Conservation (phyloP, 2,113 vertebrate species). For the Symphodus melops region DNA sequence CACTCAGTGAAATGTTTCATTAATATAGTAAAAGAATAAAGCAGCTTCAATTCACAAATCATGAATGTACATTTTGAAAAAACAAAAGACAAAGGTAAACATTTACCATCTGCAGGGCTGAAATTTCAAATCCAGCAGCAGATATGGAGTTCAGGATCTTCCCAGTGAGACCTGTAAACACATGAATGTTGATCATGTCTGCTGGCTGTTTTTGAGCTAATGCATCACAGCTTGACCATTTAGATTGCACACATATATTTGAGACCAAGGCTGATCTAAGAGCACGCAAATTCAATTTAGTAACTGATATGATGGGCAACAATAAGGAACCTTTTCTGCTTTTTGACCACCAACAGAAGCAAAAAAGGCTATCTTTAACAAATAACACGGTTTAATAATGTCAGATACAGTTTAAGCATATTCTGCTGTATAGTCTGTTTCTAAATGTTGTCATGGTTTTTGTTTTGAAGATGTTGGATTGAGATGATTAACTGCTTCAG, state of each 20-base stretch:
- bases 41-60: neutral
- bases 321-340: neutral
- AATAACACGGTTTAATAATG: too few relatives aligned
- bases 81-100: neutral
- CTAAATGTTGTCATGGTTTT: too few relatives aligned
- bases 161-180: constrained; percentile 87
- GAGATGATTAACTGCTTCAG: too few relatives aligned
- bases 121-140: constrained; percentile 89
- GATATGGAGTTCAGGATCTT: constrained; percentile 91
- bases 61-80: neutral
- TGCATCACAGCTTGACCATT: constrained; percentile 7
- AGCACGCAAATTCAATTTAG: neutral
- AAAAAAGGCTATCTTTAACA: too few relatives aligned
- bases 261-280: neutral
- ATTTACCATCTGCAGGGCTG: constrained; percentile 92
- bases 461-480: too few relatives aligned
- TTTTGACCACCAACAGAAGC: neutral
- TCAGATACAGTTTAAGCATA: neutral
- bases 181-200: constrained; percentile 27
- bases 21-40: neutral
- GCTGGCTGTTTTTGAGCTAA: constrained; percentile 13
- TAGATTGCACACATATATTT: neutral
- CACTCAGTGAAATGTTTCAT: neutral
- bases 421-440: neutral
- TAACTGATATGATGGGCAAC: too few relatives aligned